These are phyloP conservation scores for Conger conger DNA, from an alignment of 2,113 vertebrate species.

Conservation along the genomic window DNA sequence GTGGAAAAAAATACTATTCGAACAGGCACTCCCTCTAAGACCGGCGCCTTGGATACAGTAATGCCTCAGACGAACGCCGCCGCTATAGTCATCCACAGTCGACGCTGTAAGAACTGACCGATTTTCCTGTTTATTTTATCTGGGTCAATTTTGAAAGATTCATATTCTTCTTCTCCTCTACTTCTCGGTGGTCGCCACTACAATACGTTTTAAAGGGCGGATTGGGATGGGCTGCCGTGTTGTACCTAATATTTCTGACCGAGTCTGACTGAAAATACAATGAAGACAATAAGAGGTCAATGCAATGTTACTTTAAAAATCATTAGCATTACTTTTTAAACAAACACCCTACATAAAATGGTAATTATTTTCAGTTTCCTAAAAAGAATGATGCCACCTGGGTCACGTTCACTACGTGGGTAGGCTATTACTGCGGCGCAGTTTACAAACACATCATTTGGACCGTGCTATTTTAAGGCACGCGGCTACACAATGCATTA, in stretches of 20 bases:
- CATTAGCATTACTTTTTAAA: too few relatives aligned
- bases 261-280: background rate
- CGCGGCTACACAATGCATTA: background rate
- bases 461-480: background rate
- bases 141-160: constrained; percentile 15
- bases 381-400: background rate
- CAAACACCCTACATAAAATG: too few relatives aligned
- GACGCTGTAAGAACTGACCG: background rate
- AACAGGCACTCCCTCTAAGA: constrained; percentile 34
- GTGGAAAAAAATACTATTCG: constrained; percentile 27
- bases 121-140: background rate
- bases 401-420: background rate
- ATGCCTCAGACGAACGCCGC: constrained; percentile 1
- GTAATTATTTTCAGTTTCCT: background rate
- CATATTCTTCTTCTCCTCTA: background rate
- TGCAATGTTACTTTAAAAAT: background rate
- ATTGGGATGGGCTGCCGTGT: background rate
- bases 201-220: background rate
- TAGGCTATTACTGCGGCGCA: background rate
- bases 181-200: background rate
- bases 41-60: background rate
- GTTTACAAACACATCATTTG: background rate
- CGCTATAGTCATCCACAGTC: background rate
- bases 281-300: background rate
- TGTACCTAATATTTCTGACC: background rate